These are phyloP conservation scores for Adineta ricciae DNA, from an alignment of 2,888 invertebrate species.

Conservation along the genomic window DNA sequence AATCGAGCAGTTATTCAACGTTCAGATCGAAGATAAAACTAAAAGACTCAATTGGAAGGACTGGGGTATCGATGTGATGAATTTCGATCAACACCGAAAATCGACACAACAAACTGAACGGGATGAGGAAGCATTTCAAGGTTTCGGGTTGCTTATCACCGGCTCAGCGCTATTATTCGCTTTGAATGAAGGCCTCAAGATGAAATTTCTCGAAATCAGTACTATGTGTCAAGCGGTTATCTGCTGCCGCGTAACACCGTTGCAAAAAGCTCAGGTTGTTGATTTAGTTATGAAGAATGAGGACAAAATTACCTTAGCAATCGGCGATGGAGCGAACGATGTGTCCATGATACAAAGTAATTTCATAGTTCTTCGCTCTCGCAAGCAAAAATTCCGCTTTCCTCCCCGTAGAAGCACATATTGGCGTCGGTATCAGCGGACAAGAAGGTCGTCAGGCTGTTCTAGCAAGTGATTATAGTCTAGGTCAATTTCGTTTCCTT, in stretches of 20 bases:
- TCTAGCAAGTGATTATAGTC: conserved; percentile 88
- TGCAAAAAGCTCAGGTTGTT: conserved; percentile 95
- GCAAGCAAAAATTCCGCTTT: neutral
- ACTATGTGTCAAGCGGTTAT: conserved; percentile 75
- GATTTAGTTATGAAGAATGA: conserved; percentile 52
- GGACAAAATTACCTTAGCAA: conserved; percentile 48
- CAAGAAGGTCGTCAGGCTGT: conserved; percentile 97
- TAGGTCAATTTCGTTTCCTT: conserved; percentile 90
- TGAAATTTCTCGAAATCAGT: conserved; percentile 21
- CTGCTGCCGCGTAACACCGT: conserved; percentile 75
- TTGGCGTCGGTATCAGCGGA: conserved; percentile 95
- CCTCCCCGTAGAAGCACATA: conserved; percentile 65
- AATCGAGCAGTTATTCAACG: neutral
- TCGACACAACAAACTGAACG: neutral
- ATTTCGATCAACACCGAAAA: neutral
- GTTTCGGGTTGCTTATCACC: conserved; percentile 84
- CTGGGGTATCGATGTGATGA: neutral
- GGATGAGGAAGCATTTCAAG: conserved; percentile 27
- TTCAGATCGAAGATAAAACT: neutral
- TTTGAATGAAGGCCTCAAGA: neutral
- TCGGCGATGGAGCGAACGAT: conserved; percentile 52
- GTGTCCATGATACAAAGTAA: conserved; percentile 56
- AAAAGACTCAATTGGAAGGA: neutral
- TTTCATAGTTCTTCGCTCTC: neutral
- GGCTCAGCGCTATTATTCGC: conserved; percentile 68